Evolutionary conservation across 1,140 invertebrate genomes (phyloP).

Genomic region (Penaeus chinensis): DNA sequence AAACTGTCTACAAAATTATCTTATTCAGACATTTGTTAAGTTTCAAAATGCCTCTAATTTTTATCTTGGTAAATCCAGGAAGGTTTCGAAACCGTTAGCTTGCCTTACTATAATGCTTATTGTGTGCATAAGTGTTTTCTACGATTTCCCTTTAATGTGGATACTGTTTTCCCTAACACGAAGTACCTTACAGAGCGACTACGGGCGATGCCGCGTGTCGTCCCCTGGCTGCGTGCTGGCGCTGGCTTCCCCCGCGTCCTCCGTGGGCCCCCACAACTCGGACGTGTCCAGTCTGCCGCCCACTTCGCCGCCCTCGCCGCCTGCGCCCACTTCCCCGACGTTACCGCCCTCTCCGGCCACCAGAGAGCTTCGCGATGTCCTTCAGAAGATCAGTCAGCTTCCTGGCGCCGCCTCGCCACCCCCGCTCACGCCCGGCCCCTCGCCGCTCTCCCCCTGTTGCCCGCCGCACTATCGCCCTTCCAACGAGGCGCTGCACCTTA

Average conservation of each 20-base stretch:
- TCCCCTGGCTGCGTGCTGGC: slow-evolving; percentile 42
- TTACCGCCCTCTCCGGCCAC: slow-evolving; percentile 40
- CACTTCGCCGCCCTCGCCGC: slow-evolving; percentile 54
- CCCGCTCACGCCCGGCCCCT: neutral
- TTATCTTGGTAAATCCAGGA: too few species aligned
- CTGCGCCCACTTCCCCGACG: slow-evolving; percentile 52
- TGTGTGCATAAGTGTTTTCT: too few species aligned
- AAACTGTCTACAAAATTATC: too few species aligned
- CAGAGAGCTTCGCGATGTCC: slow-evolving; percentile 40
- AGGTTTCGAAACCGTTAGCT: too few species aligned
- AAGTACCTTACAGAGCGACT: slow-evolving; percentile 13
- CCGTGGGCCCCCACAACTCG: slow-evolving; percentile 47
- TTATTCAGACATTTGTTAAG: too few species aligned
- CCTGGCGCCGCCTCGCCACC: slow-evolving; percentile 40
- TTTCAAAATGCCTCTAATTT: too few species aligned
- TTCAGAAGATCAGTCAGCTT: slow-evolving; percentile 57
- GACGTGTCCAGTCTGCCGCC: slow-evolving; percentile 52
- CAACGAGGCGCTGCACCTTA: neutral
- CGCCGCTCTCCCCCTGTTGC: slow-evolving; percentile 18
- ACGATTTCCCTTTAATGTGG: too few species aligned
- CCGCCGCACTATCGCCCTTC: neutral
- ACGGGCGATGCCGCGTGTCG: slow-evolving; percentile 30
- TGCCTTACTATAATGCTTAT: too few species aligned
- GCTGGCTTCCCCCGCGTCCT: slow-evolving; percentile 46
- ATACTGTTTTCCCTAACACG: too few species aligned